Conservation (phyloP, 2,797 vertebrate species). For the Eulemur mongoz region DNA sequence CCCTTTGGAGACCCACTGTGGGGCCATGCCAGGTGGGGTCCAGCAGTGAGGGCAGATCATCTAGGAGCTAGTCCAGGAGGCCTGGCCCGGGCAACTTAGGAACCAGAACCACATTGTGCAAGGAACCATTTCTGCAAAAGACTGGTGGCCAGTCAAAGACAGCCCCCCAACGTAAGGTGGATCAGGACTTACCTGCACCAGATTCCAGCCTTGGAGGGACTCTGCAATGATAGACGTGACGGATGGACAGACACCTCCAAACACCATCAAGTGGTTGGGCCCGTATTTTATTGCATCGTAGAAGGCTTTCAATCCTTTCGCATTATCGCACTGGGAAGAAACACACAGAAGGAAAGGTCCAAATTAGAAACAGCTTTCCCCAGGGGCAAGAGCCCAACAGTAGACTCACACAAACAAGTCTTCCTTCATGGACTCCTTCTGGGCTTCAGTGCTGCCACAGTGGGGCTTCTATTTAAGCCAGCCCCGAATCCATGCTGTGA, state of each 20-base stretch:
- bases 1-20: background rate
- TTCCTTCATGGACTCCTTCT: background rate
- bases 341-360: constrained; percentile 46
- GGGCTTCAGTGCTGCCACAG: background rate
- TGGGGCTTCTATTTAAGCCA: background rate
- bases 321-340: constrained; percentile 95
- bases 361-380: constrained; percentile 51
- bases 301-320: constrained; percentile 98
- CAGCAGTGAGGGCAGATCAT: background rate
- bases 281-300: constrained; percentile 99
- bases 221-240: constrained; percentile 99
- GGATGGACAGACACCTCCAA: constrained; percentile 98
- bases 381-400: background rate
- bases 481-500: background rate
- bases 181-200: constrained; percentile 95
- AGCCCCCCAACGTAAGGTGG: background rate
- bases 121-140: background rate
- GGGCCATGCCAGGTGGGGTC: background rate
- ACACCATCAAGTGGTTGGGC: constrained; percentile 99
- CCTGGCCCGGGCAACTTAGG: background rate
- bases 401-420: background rate
- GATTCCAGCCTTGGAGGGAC: constrained; percentile 98
- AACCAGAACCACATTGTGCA: background rate
- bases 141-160: background rate
- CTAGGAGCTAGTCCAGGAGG: background rate